These are phyloP conservation scores for Rhipidura dahli DNA, from an alignment of 2,113 vertebrate genomes.

Conservation along the genomic window DNA sequence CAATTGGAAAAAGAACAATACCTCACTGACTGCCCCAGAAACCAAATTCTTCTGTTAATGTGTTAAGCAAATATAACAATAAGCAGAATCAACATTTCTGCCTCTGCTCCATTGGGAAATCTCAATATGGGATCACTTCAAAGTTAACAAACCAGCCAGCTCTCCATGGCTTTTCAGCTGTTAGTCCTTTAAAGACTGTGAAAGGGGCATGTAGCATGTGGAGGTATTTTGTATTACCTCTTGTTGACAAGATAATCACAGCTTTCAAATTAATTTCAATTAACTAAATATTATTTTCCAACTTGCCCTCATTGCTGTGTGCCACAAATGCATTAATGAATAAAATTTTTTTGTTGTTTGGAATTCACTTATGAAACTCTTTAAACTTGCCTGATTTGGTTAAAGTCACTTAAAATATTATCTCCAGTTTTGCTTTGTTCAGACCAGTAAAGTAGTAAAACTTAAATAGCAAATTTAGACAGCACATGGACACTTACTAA, in stretches of 20 bases:
- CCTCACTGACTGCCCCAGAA: background rate
- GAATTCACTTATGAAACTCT: background rate
- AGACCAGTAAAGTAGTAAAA: background rate
- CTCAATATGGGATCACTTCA: background rate
- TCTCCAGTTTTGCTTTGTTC: background rate
- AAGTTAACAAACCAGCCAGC: background rate
- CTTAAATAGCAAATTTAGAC: background rate
- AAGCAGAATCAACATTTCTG: conserved; percentile 19
- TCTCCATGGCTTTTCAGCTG: background rate
- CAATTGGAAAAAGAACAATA: conserved; percentile 30
- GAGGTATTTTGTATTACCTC: background rate
- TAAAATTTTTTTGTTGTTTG: background rate
- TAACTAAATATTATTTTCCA: background rate
- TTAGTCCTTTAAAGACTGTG: background rate
- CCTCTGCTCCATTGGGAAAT: background rate
- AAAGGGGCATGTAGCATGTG: background rate
- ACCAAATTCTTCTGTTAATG: conserved; percentile 35
- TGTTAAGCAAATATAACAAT: background rate
- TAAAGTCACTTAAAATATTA: background rate
- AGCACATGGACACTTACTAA: background rate
- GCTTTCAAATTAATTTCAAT: background rate
- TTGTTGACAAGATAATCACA: background rate
- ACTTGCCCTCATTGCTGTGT: background rate
- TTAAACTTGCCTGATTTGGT: background rate
- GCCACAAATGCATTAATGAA: background rate